Conservation (phyloP, 2,113 vertebrate genomes). For the Nesoenas mayeri region DNA sequence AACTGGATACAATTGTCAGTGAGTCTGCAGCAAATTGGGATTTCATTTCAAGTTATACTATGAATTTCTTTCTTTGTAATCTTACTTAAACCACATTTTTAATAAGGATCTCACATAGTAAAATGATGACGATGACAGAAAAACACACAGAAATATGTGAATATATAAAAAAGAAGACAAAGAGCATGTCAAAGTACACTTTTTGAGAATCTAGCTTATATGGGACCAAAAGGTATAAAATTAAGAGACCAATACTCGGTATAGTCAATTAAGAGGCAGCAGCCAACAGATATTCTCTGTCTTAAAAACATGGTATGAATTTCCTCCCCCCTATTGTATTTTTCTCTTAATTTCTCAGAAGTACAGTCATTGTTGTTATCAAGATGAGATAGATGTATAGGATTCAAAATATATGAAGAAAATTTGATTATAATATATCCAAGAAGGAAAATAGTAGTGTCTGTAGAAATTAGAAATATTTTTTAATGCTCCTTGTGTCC, state of each 20-base stretch:
- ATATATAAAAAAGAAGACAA: not conserved
- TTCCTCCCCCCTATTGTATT: not conserved
- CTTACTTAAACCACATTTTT: not conserved
- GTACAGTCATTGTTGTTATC: not conserved
- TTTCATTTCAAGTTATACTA: not conserved
- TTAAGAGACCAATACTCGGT: not conserved
- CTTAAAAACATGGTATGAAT: not conserved
- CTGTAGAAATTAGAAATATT: not conserved
- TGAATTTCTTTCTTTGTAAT: not conserved
- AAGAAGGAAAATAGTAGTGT: not conserved
- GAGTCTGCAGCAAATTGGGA: not conserved
- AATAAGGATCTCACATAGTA: not conserved
- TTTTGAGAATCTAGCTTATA: not conserved
- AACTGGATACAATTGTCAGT: not conserved
- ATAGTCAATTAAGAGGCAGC: not conserved
- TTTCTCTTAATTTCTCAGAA: not conserved
- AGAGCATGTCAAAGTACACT: accelerated
- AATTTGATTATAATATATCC: not conserved
- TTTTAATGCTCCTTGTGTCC: not conserved
- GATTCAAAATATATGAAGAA: not conserved
- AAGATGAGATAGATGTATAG: not conserved
- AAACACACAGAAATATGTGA: not conserved
- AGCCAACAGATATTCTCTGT: not conserved
- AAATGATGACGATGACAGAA: not conserved
- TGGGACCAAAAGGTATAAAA: not conserved